Evolutionary conservation across 1,140 invertebrate genomes (phyloP).

Genomic region (Lasioglossum albipes): DNA sequence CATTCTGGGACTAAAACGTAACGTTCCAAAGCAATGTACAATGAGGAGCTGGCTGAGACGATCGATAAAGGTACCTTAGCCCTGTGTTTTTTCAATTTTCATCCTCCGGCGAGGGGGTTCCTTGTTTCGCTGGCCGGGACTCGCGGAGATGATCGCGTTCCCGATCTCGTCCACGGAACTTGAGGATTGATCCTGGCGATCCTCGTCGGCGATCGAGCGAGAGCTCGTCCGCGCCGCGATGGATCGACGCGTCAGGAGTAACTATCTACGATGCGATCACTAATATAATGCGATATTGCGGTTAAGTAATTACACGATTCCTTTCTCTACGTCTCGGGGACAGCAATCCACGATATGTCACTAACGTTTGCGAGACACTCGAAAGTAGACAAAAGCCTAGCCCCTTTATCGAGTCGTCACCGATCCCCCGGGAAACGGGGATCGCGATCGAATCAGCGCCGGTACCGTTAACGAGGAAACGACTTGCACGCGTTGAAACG

Average conservation of each 20-base stretch:
- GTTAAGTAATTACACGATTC: conserved; percentile 19
- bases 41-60: conserved; percentile 56
- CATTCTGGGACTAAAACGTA: conserved; percentile 71
- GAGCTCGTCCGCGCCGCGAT: not conserved
- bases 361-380: conserved; percentile 5
- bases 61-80: conserved; percentile 58
- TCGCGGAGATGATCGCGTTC: conserved; percentile 27
- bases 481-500: not conserved
- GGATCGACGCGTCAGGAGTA: conserved; percentile 14
- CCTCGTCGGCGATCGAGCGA: not conserved
- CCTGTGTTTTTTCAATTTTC: conserved; percentile 34
- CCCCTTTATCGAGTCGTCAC: conserved; percentile 55
- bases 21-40: conserved; percentile 65
- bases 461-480: conserved; percentile 21
- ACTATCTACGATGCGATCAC: conserved; percentile 32
- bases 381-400: conserved; percentile 10
- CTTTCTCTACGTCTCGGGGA: not conserved
- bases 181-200: conserved; percentile 1
- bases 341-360: conserved; percentile 23
- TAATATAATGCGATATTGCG: conserved; percentile 40
- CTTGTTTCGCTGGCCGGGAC: conserved; percentile 6
- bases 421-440: conserved; percentile 25
- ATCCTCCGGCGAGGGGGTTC: conserved; percentile 11
- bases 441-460: conserved; percentile 25
- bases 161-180: not conserved